Evolutionary conservation across 2,888 invertebrate species (phyloP), one percentile per base, ranked within the genome.

Genomic region (Furcula furcula): DNA sequence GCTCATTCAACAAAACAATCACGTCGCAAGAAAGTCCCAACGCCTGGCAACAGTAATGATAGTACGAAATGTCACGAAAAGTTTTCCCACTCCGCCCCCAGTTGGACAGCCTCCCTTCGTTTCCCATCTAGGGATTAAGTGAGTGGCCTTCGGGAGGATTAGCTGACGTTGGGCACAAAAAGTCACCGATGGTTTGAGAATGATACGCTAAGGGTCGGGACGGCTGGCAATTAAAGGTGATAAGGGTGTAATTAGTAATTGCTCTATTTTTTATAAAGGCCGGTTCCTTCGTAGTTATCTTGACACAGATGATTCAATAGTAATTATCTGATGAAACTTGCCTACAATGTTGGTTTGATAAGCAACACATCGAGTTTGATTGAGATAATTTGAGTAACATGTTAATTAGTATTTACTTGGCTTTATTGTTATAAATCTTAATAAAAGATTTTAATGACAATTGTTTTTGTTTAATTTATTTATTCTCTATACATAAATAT

Each of bases 1-100:
- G n/a, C n/a, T n/a, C n/a, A n/a, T n/a, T n/a, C n/a, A n/a, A n/a
- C n/a, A 13, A 13, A 7, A 13, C 3, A 3, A 21, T 9, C 7
- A 10, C 3, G 6, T 29, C 37, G n/a, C 29, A 23, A 28, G 36
- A 36, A 40, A 42, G 41, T 40, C 36, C 40, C 34, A 33, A 46
- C 43, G 52, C 34, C 46, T 46, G 43, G 31, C 57, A 52, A 41
- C 48, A 52, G 46, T 56, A 55, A 59, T 59, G 45, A 48, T 25
- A 29, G 46, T 40, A 54, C 55, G 62, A 63, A 63, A 47, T 75
- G 62, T 56, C 52, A 50, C 53, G 50, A 53, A 56, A 64, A 58
- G 54, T 57, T 61, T 60, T 33, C 41, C 43, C 45, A 47, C 46
- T 37, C 38, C 16, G 29, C 34, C 43, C 29, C 56, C 44, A 7